Evolutionary conservation across 2,797 vertebrate species (phyloP).

Genomic region (Novumbra hubbsi): DNA sequence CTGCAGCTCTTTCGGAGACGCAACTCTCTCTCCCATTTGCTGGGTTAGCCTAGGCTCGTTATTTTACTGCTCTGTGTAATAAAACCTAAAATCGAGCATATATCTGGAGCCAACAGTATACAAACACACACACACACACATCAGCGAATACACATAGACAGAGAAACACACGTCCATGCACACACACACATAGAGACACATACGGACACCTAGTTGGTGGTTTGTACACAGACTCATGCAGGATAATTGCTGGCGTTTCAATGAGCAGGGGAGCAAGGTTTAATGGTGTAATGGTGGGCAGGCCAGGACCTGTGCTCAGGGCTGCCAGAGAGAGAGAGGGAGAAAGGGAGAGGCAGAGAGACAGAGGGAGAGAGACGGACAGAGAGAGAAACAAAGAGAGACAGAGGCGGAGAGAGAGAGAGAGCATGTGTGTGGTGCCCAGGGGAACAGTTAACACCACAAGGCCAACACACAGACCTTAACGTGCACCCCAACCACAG

Average conservation of each 20-base stretch:
- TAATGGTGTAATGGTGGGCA: slow-evolving; percentile 21
- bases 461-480: slow-evolving; percentile 13
- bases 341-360: background rate
- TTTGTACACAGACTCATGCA: slow-evolving; percentile 41
- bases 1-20: background rate
- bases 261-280: slow-evolving; percentile 17
- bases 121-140: background rate
- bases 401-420: background rate
- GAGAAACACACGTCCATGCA: background rate
- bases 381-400: background rate
- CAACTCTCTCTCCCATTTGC: slow-evolving; percentile 6
- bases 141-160: background rate
- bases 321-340: slow-evolving; percentile 5
- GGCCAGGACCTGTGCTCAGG: background rate
- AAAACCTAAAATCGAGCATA: background rate
- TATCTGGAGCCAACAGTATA: background rate
- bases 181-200: slow-evolving; percentile 10
- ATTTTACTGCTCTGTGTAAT: slow-evolving; percentile 29
- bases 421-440: background rate
- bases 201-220: slow-evolving; percentile 10
- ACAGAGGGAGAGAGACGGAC: background rate
- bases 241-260: slow-evolving; percentile 49
- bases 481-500: slow-evolving; percentile 39
- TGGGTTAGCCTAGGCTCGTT: slow-evolving; percentile 28
- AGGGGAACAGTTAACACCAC: too few relatives aligned